Evolutionary conservation across 1,140 invertebrate genomes (phyloP), one percentile per base, ranked within the genome.

Genomic region (Pararge aegeria): DNA sequence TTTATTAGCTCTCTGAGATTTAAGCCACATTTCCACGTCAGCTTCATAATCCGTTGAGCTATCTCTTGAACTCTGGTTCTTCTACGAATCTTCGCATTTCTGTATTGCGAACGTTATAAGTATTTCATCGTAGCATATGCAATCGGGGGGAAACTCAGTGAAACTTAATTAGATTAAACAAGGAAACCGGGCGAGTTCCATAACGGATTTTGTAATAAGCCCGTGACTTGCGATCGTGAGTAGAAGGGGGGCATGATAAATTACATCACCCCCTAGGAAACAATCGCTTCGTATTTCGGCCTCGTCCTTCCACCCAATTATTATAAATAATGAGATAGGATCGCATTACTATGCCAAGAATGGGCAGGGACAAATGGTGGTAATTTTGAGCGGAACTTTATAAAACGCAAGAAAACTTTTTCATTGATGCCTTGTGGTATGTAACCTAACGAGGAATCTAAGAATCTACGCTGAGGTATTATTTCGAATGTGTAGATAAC

Each of bases 281-380:
- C 65, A 66, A 61, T 66, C 63, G 68, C 55, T 61, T 77, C 68
- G 49, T 55, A 55, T 77, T 66, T 34, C 67, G 52, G 57, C 70
- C 64, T 64, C 37, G 65, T 64, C 54, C 55, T 56, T 51, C 38
- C 49, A 70, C 70, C 80, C 80, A 83, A 80, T 81, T 80, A 79
- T 80, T 72, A 56, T 80, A 76, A 83, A 78, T 82, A 83, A 81
- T 81, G 73, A 70, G 66, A 59, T 62, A 57, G 59, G 58, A 72
- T 81, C 73, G 65, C 61, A 66, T 81, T 77, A 49, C 73, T 55
- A 51, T 40, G 50, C 46, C 56, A 19, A 48, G 55, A 55, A 53
- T 60, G 46, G n/a, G 24, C 50, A 40, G 50, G 48, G 59, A 67
- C 49, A 69, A 71, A 73, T 61, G 56, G 19, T 44, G 50, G 38